Base-by-base conservation (phyloP, 2,113 vertebrate genomes). In the Rafetus swinhoei region DNA sequence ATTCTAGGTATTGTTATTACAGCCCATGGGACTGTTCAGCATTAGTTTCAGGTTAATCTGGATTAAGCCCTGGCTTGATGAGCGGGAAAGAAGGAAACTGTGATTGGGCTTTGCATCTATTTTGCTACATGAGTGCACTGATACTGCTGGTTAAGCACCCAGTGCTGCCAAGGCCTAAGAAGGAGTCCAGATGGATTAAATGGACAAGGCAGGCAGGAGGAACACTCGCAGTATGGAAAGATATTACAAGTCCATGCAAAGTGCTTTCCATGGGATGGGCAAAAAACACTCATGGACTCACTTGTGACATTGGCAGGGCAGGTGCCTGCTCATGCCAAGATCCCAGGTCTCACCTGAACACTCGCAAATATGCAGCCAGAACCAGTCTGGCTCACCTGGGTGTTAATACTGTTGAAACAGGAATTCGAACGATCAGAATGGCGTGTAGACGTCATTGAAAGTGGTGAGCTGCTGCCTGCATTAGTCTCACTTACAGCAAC, bases 11-110 rank as follows among this genome's bases (percentile, higher is more conserved):
- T 16, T 16, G 62, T 35, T 72, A 35, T 21, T 72, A n/a, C 15
- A 21, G 65, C 18, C 6, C 0, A 3, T 4, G 29, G 1, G 11
- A 53, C 4, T 2, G 3, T 1, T 16, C 32, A 60, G 3, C 1
- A 16, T 27, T 81, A 57, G 7, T 3, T 59, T 18, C 9, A 25
- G 62, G 91, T 35, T 16, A 77, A 72, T 3, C 5, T 60, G 7
- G n/a, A 3, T 15, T 14, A 18, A 54, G 6, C 5, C 53, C 4
- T 32, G 29, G 54, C 16, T 10, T 72, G 65, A n/a, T 2, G 1
- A 86, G 53, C 29, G 11, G 4, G 0, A 0, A 0, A 4, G 8
- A 25, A 29, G 0, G 8, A 72, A 69, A 72, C 8, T 69, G 65
- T 50, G 74, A 2, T 76, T 24, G 13, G 22, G 21, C 12, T 76